Evolutionary conservation across 2,797 vertebrate genomes (phyloP).

Genomic region (Clarias pachynema): DNA sequence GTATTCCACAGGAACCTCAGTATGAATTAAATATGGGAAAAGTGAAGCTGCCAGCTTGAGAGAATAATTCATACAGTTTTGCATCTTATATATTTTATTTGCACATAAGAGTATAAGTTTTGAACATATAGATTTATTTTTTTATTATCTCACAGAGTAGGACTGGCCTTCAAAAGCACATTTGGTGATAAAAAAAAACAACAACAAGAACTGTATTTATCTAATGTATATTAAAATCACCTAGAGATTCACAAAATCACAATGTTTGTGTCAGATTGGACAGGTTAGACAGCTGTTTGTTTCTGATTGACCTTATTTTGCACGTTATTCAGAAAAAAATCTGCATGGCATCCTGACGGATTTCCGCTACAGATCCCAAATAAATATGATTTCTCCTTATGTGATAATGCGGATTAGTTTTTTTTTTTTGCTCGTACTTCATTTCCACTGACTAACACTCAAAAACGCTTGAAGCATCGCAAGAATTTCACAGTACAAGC

Average conservation of each 20-base stretch:
- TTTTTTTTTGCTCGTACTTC: conserved; percentile 8
- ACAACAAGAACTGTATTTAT: conserved; percentile 45
- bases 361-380: conserved; percentile 13
- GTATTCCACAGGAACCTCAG: conserved; percentile 12
- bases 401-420: conserved; percentile 2
- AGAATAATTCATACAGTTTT: conserved; percentile 20
- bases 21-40: conserved; percentile 40
- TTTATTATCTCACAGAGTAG: conserved; percentile 51
- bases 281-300: conserved; percentile 35
- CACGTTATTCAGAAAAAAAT: neutral
- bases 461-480: conserved; percentile 41
- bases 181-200: conserved; percentile 51
- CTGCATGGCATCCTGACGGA: neutral
- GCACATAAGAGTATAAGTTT: conserved; percentile 54
- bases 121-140: conserved; percentile 47
- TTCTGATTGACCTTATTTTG: conserved; percentile 9
- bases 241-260: conserved; percentile 43
- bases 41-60: neutral
- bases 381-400: conserved; percentile 29
- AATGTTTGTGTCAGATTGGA: conserved; percentile 38
- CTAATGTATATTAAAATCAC: conserved; percentile 29
- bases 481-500: conserved; percentile 45
- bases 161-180: conserved; percentile 59
- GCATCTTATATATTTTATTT: conserved; percentile 59
- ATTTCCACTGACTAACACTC: conserved; percentile 19